phyloP scores from a whole-genome alignment of 2,797 vertebrate species.

The Luscinia megarhynchos region DNA sequence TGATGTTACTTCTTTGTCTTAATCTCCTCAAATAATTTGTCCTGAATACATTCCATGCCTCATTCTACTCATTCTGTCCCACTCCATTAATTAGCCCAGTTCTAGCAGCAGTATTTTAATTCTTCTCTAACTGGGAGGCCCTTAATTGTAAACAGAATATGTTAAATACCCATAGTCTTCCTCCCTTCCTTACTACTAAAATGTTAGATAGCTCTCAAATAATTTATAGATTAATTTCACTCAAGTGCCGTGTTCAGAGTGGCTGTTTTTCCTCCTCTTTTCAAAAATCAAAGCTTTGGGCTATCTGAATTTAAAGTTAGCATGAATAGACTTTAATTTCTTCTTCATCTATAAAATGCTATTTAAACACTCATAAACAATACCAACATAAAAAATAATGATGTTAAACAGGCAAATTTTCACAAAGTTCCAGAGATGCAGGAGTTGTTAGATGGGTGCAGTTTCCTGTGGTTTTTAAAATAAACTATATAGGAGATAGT shows the following conservation, averaged over 20 bases:
- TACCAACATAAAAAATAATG: not conserved
- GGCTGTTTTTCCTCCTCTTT: not conserved
- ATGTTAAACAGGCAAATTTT: not conserved
- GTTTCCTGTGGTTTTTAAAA: not conserved
- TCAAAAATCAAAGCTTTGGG: not conserved
- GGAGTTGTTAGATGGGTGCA: not conserved
- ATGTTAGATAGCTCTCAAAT: not conserved
- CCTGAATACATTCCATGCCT: not conserved
- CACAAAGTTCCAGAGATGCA: not conserved
- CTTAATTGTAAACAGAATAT: not conserved
- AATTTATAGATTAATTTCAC: not conserved
- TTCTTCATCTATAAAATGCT: not conserved
- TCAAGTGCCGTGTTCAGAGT: not conserved
- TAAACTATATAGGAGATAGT: fast-evolving
- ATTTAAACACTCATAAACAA: not conserved
- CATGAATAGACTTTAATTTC: not conserved
- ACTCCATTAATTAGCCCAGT: not conserved
- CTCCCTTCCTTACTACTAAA: not conserved
- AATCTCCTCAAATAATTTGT: not conserved
- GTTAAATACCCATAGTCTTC: not conserved
- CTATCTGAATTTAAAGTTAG: not conserved
- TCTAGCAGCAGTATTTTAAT: not conserved
- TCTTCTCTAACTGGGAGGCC: not conserved
- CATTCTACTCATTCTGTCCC: not conserved
- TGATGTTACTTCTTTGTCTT: not conserved